Conservation (phyloP, 2,888 invertebrate species). For the Napeogenes inachia region DNA sequence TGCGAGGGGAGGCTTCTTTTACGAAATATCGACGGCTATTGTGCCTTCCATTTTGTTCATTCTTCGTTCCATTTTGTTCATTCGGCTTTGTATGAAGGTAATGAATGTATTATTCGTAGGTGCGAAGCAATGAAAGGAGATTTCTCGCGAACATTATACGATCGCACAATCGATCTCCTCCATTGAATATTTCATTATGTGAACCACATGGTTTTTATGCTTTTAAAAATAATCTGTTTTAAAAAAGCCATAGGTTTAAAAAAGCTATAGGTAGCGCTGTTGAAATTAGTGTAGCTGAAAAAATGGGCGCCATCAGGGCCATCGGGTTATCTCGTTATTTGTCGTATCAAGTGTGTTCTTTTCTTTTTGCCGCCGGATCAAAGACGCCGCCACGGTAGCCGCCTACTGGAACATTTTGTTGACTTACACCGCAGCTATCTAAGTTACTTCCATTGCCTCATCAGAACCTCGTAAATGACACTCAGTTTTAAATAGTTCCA, state of each 20-base stretch:
- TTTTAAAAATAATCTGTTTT: slow-evolving; percentile 35
- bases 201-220: slow-evolving; percentile 15
- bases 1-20: slow-evolving; percentile 66
- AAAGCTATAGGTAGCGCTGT: slow-evolving; percentile 8
- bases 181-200: slow-evolving; percentile 30
- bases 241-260: slow-evolving; percentile 26
- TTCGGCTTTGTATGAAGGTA: slow-evolving; percentile 67
- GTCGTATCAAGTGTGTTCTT: slow-evolving; percentile 68
- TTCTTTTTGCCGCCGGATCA: slow-evolving; percentile 53
- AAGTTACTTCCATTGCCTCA: slow-evolving; percentile 56
- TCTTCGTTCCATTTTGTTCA: slow-evolving; percentile 39
- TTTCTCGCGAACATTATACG: slow-evolving; percentile 40
- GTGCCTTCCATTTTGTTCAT: slow-evolving; percentile 66
- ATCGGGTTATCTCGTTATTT: slow-evolving; percentile 70
- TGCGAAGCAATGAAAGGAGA: slow-evolving; percentile 60
- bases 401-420: slow-evolving; percentile 47
- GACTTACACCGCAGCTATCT: slow-evolving; percentile 50
- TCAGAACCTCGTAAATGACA: slow-evolving; percentile 44
- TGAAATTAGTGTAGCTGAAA: slow-evolving; percentile 53
- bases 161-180: slow-evolving; percentile 28
- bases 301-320: slow-evolving; percentile 60
- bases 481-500: slow-evolving; percentile 24
- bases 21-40: slow-evolving; percentile 69
- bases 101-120: slow-evolving; percentile 73
- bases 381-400: slow-evolving; percentile 68